phyloP scores from a whole-genome alignment of 2,113 vertebrate species.

The Cololabis saira region DNA sequence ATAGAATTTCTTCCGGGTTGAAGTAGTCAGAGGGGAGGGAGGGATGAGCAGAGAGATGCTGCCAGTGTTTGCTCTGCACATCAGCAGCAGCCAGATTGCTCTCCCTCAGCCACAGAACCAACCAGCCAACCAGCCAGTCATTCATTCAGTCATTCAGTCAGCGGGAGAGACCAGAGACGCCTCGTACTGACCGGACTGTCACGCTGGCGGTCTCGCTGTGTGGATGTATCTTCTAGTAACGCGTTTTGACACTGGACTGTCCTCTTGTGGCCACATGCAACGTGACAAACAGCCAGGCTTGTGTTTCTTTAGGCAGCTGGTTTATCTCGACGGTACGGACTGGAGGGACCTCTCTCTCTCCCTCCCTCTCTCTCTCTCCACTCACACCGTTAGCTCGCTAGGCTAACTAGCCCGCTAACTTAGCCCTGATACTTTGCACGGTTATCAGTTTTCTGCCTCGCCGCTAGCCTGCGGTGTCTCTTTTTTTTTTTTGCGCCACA shows the following conservation, averaged over 20 bases:
- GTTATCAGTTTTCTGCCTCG: conserved; percentile 45
- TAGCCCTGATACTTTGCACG: conserved; percentile 63
- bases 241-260: conserved; percentile 11
- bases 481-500: conserved; percentile 34
- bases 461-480: conserved; percentile 45
- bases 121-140: conserved; percentile 29
- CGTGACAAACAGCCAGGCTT: conserved; percentile 13
- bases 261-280: neutral
- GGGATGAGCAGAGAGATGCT: conserved; percentile 69
- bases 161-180: conserved; percentile 42
- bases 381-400: conserved; percentile 61
- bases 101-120: conserved; percentile 17
- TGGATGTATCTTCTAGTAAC: conserved; percentile 42
- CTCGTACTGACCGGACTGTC: conserved; percentile 19
- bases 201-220: conserved; percentile 16
- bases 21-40: conserved; percentile 72
- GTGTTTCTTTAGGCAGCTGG: conserved; percentile 25
- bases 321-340: conserved; percentile 56
- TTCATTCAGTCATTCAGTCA: conserved; percentile 21
- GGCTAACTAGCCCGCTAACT: conserved; percentile 76
- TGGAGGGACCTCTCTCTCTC: conserved; percentile 29
- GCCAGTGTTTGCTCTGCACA: conserved; percentile 63
- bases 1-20: conserved; percentile 81
- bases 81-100: conserved; percentile 47
- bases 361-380: conserved; percentile 8